phyloP scores from a whole-genome alignment of 1,140 invertebrate genomes.

The Oreohelix idahoensis region DNA sequence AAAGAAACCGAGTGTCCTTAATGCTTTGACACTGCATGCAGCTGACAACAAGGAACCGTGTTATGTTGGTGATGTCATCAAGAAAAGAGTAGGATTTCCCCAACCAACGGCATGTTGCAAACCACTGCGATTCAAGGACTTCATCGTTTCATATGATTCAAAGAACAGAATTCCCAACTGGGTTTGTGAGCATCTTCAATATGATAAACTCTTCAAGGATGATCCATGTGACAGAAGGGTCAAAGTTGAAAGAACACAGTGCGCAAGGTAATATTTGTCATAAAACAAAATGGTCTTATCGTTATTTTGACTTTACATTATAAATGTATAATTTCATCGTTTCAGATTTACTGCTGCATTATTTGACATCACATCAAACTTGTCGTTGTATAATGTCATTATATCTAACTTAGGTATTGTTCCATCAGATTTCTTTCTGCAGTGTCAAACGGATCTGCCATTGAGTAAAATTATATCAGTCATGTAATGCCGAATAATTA shows the following conservation, averaged over 20 bases:
- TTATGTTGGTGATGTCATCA: conserved; percentile 43
- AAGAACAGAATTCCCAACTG: conserved; percentile 42
- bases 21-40: conserved; percentile 22
- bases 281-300: no score
- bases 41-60: conserved; percentile 27
- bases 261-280: conserved; percentile 21
- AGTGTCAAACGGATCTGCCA: no score
- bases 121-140: conserved; percentile 39
- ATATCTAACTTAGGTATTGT: no score
- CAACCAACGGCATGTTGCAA: conserved; percentile 47
- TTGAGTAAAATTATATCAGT: no score
- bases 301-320: no score
- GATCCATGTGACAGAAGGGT: conserved; percentile 30
- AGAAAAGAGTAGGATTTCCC: conserved; percentile 40
- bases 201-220: conserved; percentile 33
- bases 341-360: no score
- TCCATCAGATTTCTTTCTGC: no score
- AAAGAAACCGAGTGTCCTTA: conserved; percentile 17
- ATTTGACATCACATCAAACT: no score
- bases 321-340: no score
- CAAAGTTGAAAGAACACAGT: conserved; percentile 29
- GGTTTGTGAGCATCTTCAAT: conserved; percentile 33
- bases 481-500: no score
- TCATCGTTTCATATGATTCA: conserved; percentile 36
- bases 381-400: no score